phyloP scores from a whole-genome alignment of 2,797 vertebrate species.

The Corythornis leucogaster region DNA sequence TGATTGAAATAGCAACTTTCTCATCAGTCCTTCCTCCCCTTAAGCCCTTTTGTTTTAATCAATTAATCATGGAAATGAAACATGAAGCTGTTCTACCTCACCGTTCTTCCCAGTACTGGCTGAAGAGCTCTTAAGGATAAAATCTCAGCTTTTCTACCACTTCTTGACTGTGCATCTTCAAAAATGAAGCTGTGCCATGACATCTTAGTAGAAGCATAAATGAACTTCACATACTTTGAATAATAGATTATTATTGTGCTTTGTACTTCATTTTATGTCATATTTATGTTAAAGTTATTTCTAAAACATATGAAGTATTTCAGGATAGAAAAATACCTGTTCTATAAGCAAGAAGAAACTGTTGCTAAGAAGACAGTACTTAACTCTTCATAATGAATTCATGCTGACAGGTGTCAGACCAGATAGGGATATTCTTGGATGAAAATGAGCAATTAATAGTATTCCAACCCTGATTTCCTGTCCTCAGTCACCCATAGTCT shows the following conservation, averaged over 20 bases:
- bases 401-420: neutral
- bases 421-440: neutral
- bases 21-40: neutral
- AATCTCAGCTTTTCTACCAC: neutral
- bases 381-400: neutral
- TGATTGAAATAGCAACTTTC: neutral
- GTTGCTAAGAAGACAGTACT: neutral
- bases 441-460: constrained; percentile 3
- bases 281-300: neutral
- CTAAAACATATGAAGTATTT: neutral
- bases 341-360: neutral
- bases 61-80: neutral
- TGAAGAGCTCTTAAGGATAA: neutral
- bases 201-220: neutral
- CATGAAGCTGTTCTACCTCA: neutral
- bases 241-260: neutral
- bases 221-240: neutral
- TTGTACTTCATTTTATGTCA: neutral
- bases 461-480: neutral
- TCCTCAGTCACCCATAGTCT: neutral
- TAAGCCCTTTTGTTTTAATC: neutral
- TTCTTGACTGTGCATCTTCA: neutral
- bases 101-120: neutral
- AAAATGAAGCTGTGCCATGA: neutral
- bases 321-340: neutral